phyloP scores from a whole-genome alignment of 1,140 invertebrate species.

The Atta texana region DNA sequence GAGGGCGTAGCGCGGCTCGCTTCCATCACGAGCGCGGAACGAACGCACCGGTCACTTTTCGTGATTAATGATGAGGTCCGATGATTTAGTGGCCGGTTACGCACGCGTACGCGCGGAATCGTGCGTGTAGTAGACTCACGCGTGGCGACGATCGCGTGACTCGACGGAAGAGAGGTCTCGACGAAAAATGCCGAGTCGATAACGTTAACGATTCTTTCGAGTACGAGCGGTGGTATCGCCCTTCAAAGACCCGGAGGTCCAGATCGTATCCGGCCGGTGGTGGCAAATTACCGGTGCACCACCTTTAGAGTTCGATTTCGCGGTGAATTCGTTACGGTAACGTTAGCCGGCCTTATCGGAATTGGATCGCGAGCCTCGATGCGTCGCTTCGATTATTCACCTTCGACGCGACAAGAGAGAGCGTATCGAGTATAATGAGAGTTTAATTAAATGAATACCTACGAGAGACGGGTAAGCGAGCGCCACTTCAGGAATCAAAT shows the following conservation, averaged over 20 bases:
- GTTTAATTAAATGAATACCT: constrained; percentile 63
- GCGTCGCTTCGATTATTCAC: constrained; percentile 24
- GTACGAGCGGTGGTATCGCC: not conserved
- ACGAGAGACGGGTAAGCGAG: not conserved
- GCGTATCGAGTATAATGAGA: constrained; percentile 20
- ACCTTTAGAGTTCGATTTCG: constrained; percentile 44
- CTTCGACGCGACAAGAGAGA: not conserved
- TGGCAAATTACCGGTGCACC: constrained; percentile 38
- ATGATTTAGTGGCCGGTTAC: constrained; percentile 71
- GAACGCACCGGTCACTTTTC: constrained; percentile 60
- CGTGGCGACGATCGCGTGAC: constrained; percentile 67
- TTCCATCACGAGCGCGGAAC: constrained; percentile 51
- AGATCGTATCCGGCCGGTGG: constrained; percentile 2
- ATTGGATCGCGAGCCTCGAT: constrained; percentile 46
- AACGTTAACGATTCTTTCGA: constrained; percentile 54
- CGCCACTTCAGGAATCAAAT: not conserved
- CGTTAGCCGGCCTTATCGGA: constrained; percentile 55
- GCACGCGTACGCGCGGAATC: constrained; percentile 42
- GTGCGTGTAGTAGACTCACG: constrained; percentile 35
- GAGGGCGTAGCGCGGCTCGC: constrained; percentile 18
- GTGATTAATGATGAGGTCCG: constrained; percentile 71
- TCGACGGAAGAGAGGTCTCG: constrained; percentile 50
- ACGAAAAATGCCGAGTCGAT: constrained; percentile 66
- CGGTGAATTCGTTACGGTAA: constrained; percentile 40
- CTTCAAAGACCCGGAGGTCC: constrained; percentile 4